These are phyloP conservation scores for Magallana ariakensis DNA, from an alignment of 1,140 invertebrate genomes.

Conservation along the genomic window DNA sequence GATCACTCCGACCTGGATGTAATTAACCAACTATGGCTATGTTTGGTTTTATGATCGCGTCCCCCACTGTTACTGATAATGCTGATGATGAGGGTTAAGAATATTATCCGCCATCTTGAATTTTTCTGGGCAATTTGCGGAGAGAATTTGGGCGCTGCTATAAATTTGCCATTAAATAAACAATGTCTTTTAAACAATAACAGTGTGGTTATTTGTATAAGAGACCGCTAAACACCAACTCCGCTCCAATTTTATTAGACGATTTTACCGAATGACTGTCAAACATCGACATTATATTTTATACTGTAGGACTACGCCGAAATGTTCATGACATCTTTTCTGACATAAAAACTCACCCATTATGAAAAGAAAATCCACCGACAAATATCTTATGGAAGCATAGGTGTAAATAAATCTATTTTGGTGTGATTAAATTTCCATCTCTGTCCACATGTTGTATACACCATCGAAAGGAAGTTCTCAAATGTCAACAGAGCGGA, in stretches of 20 bases:
- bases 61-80: neutral
- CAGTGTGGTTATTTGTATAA: too few species aligned
- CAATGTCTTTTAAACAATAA: too few species aligned
- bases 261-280: too few species aligned
- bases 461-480: conserved; percentile 28
- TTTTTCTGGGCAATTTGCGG: conserved; percentile 16
- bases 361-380: neutral
- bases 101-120: conserved; percentile 29
- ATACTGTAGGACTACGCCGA: too few species aligned
- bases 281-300: too few species aligned
- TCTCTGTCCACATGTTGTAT: conserved; percentile 15
- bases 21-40: neutral
- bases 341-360: conserved; percentile 2
- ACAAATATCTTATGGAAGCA: conserved; percentile 7
- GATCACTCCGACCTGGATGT: neutral
- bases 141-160: too few species aligned
- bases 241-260: too few species aligned
- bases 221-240: too few species aligned
- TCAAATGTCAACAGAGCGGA: conserved; percentile 25
- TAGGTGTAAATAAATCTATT: conserved; percentile 1
- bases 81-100: conserved; percentile 10
- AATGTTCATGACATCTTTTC: too few species aligned
- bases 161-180: too few species aligned
- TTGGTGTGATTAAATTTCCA: neutral
- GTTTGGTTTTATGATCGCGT: neutral